Percentiles rank a stretch among this genome's conserved stretches.
These are phyloP conservation scores for Patella pellucida DNA, from an alignment of 2,888 invertebrate species.

Conservation along the genomic window DNA sequence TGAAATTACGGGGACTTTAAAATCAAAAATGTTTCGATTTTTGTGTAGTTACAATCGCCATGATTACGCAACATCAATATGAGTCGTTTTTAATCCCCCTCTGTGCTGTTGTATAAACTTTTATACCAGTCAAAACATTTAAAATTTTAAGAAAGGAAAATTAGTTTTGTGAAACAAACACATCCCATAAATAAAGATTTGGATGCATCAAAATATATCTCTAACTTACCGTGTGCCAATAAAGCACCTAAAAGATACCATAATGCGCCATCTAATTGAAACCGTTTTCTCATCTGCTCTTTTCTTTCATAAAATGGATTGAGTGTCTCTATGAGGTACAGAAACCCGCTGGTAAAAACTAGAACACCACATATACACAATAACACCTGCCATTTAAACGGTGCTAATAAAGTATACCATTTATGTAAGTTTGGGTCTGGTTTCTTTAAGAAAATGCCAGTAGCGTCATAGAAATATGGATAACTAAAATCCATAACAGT, in stretches of 20 bases:
- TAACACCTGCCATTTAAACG: constrained; percentile 14
- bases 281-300: neutral
- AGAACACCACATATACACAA: constrained; percentile 12
- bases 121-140: too few species aligned
- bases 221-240: neutral
- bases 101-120: too few species aligned
- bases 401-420: constrained; percentile 12
- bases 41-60: too few species aligned
- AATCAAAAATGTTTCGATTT: too few species aligned
- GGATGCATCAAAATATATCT: too few species aligned
- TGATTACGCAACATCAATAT: too few species aligned
- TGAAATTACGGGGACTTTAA: too few species aligned
- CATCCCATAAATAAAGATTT: too few species aligned
- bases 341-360: constrained; percentile 10
- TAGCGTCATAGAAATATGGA: constrained; percentile 1
- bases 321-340: neutral
- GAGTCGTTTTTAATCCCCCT: too few species aligned
- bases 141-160: too few species aligned
- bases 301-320: neutral
- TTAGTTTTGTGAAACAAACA: too few species aligned
- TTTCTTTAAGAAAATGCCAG: neutral
- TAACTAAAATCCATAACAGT: neutral
- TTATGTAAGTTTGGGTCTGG: neutral
- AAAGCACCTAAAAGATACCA: constrained; percentile 1
- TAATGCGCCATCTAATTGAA: neutral